Conservation (phyloP, 2,888 invertebrate species). For the Lepas anatifera region DNA sequence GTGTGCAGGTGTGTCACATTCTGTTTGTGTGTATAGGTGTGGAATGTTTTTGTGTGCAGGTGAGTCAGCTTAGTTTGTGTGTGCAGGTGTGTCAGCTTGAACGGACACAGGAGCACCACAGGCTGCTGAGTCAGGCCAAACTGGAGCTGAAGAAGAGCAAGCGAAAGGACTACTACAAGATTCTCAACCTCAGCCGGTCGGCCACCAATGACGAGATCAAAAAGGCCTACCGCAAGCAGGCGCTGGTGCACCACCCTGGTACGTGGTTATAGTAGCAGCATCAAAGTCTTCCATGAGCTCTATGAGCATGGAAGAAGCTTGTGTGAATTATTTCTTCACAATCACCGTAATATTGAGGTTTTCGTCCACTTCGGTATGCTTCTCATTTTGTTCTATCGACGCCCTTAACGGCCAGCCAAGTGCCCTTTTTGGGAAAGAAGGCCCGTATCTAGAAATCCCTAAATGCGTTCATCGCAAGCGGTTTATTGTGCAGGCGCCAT, state of each 20-base stretch:
- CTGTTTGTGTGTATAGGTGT: neutral
- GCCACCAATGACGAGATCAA: slow-evolving; percentile 77
- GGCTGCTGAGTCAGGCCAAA: slow-evolving; percentile 73
- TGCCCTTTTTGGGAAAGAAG: no score
- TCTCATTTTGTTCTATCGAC: no score
- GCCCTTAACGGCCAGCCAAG: no score
- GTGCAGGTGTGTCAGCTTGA: neutral
- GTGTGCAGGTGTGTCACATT: neutral
- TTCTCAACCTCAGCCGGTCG: slow-evolving; percentile 63
- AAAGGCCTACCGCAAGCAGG: slow-evolving; percentile 83
- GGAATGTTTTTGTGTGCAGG: neutral
- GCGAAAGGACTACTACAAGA: slow-evolving; percentile 92
- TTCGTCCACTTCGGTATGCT: no score
- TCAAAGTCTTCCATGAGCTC: no score
- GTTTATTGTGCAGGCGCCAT: no score
- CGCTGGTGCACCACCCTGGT: slow-evolving; percentile 80
- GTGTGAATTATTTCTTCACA: no score
- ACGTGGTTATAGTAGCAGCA: no score
- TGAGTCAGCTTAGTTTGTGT: neutral
- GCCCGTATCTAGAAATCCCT: no score
- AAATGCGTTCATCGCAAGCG: no score
- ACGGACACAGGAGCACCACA: slow-evolving; percentile 50
- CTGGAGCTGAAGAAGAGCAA: slow-evolving; percentile 77
- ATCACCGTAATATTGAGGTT: no score
- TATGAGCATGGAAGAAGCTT: no score